phyloP scores from a whole-genome alignment of 2,888 invertebrate species.

The Trilocha varians region DNA sequence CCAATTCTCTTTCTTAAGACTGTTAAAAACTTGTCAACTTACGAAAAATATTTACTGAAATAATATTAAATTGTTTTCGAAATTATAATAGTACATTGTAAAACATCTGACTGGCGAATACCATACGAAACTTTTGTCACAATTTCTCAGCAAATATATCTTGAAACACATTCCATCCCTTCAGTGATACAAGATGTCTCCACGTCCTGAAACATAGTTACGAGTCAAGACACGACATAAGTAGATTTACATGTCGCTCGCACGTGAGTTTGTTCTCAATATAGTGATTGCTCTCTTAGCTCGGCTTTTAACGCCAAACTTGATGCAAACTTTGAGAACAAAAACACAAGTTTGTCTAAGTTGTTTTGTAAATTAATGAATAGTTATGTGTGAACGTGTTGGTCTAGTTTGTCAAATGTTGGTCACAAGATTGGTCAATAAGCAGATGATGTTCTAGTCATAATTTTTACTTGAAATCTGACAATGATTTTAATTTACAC shows the following conservation, averaged over 20 bases:
- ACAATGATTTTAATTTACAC: no score
- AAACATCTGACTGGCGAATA: no score
- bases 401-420: no score
- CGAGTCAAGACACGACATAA: conserved; percentile 49
- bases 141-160: background rate
- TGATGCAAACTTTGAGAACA: conserved; percentile 3
- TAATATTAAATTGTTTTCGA: no score
- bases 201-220: conserved; percentile 26
- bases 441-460: no score
- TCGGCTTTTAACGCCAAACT: conserved; percentile 20
- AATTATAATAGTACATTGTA: no score
- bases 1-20: no score
- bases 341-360: conserved; percentile 2
- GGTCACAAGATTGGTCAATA: no score
- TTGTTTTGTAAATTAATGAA: background rate
- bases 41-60: no score
- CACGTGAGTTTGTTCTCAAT: conserved; percentile 64
- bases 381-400: background rate
- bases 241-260: conserved; percentile 64
- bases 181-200: background rate
- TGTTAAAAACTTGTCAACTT: no score
- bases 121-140: background rate
- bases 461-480: no score
- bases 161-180: background rate
- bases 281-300: conserved; percentile 43